Evolutionary conservation across 2,888 invertebrate genomes (phyloP).

Genomic region (Spodoptera exigua): DNA sequence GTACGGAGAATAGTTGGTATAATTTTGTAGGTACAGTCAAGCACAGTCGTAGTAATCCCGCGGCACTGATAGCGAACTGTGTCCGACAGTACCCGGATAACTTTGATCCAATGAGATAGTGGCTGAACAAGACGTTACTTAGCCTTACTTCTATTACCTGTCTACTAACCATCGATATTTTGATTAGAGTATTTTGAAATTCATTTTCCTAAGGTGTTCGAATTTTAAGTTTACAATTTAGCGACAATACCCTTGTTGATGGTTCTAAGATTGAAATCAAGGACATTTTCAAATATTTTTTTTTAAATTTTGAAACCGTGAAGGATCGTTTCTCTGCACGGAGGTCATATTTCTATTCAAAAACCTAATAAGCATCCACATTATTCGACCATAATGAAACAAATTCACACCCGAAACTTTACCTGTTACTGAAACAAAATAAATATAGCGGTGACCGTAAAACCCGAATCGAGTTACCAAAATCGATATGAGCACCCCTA

Average conservation of each 20-base stretch:
- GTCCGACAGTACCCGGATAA: conserved; percentile 23
- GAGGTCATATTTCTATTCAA: too few species aligned
- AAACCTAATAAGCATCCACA: too few species aligned
- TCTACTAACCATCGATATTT: too few species aligned
- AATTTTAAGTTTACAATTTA: too few species aligned
- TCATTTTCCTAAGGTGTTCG: too few species aligned
- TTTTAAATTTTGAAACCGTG: too few species aligned
- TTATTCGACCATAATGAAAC: too few species aligned
- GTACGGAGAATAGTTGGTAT: conserved; percentile 24
- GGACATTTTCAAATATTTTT: too few species aligned
- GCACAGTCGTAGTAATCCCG: conserved; percentile 34
- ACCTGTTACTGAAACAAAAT: not conserved
- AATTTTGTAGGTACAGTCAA: conserved; percentile 29
- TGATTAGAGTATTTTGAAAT: too few species aligned
- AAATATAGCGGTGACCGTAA: not conserved
- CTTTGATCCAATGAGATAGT: conserved; percentile 45
- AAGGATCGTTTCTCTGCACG: too few species aligned
- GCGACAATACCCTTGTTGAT: too few species aligned
- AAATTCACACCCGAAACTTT: conserved; percentile 1
- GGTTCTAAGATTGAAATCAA: too few species aligned
- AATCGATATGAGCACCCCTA: conserved; percentile 19
- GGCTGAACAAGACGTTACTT: conserved; percentile 27
- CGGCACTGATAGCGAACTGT: conserved; percentile 26
- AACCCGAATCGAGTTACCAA: conserved; percentile 2
- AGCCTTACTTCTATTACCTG: conserved; percentile 24